Conservation (phyloP, 2,888 invertebrate genomes). For the Conomelus anceps region DNA sequence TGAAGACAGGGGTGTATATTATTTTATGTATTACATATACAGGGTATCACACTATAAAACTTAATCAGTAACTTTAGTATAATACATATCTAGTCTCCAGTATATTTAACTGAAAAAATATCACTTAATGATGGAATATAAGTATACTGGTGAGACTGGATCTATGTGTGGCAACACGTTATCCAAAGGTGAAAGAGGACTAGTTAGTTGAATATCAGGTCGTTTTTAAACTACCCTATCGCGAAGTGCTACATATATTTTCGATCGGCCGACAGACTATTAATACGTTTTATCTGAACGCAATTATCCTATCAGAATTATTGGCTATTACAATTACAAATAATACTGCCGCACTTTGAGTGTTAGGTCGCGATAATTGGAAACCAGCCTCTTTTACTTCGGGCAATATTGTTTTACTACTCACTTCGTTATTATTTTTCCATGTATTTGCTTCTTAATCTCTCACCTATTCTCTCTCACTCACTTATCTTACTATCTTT, state of each 20-base stretch:
- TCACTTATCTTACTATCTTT: no score
- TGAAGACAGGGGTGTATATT: no score
- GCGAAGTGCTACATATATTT: neutral
- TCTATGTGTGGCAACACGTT: no score
- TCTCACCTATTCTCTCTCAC: no score
- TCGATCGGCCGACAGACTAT: neutral
- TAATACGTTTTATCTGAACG: neutral
- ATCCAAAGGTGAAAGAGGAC: no score
- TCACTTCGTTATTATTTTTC: neutral
- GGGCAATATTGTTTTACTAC: neutral
- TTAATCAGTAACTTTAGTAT: no score
- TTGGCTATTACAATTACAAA: neutral
- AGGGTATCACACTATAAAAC: no score
- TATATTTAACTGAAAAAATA: no score
- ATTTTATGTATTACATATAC: no score
- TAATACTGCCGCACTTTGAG: neutral
- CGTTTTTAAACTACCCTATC: neutral
- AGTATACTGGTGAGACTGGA: no score
- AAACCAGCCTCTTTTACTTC: neutral
- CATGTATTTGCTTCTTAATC: neutral
- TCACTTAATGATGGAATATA: no score
- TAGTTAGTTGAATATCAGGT: neutral
- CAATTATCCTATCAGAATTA: neutral
- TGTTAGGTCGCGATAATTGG: neutral
- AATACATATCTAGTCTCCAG: no score